These are phyloP conservation scores for Trichopoda pennipes DNA, from an alignment of 2,888 invertebrate species.

Conservation along the genomic window DNA sequence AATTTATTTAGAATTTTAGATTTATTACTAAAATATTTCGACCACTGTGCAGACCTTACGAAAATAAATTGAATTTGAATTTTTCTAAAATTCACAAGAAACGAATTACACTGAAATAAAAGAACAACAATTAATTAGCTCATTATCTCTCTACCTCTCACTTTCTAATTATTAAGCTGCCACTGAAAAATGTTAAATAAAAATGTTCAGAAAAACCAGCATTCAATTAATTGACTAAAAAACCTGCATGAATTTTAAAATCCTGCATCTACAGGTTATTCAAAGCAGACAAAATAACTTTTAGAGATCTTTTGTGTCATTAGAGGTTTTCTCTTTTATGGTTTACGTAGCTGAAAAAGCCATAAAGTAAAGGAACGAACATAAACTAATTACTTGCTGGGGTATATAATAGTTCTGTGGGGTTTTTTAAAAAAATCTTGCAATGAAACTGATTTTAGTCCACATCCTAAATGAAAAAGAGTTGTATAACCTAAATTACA, in stretches of 20 bases:
- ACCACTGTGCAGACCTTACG: no score
- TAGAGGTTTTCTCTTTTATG: neutral
- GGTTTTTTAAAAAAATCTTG: neutral
- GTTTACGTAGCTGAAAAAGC: neutral
- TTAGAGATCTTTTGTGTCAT: neutral
- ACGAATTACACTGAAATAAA: no score
- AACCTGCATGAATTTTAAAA: conserved; percentile 8
- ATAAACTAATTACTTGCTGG: conserved; percentile 57
- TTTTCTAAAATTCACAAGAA: no score
- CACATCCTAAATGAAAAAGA: neutral
- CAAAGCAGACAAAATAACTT: neutral
- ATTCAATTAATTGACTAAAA: conserved; percentile 22
- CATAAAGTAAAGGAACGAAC: conserved; percentile 46
- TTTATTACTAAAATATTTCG: no score
- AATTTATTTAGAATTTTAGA: no score
- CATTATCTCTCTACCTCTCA: neutral
- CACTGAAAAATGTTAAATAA: neutral
- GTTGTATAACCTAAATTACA: neutral
- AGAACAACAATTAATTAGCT: neutral
- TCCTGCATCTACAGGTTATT: neutral
- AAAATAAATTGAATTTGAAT: no score
- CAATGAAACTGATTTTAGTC: conserved; percentile 9
- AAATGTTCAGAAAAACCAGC: no score
- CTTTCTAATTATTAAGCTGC: no score
- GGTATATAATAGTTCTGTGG: conserved; percentile 4